Evolutionary conservation across 2,113 vertebrate genomes (phyloP), one percentile per base, ranked within the genome.

Genomic region (Petaurus breviceps): DNA sequence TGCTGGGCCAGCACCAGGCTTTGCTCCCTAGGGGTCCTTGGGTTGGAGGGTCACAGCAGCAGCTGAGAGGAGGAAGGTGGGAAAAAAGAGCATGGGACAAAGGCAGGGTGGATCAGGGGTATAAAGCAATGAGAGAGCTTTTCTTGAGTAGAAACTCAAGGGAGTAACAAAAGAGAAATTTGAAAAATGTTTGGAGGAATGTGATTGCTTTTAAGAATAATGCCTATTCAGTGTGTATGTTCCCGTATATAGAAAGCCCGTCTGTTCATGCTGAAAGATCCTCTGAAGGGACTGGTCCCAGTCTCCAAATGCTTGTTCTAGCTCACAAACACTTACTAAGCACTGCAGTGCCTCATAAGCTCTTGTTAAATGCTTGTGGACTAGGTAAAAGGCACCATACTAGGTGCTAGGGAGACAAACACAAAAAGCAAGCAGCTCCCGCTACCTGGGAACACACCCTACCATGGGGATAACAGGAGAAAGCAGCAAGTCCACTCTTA

Each of bases 11-110:
- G 53, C 57, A 92, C 1, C n/a, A 51, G 92, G 92, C 89, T 90
- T 0, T 94, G 46, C 89, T 7, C 26, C 1, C 25, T 52, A 68
- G 61, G 57, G 61, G 28, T 68, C 31, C 61, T 51, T 61, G 46
- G 95, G 25, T 94, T 91, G 94, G 0, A 97, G 92, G 50, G 25
- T 96, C 43, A 91, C 43, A 5, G 37, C 37, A n/a, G 68, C 3
- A 12, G 31, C n/a, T 77, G 37, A n/a, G 31, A 37, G 61, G 14
- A 77, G 5, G 14, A n/a, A 3, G 11, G 10, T 3, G 28, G 57
- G 47, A 49, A 49, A 92, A 90, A 47, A 90, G 52, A 93, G n/a
- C 61, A 90, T 90, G n/a, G 37, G 61, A 91, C 0, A 47, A 43
- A 89, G 90, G 49, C n/a, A 31, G 8, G n/a, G 19, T 61, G 10